Evolutionary conservation across 2,888 invertebrate species (phyloP), one percentile per base, ranked within the genome.

Genomic region (Tipula lateralis): DNA sequence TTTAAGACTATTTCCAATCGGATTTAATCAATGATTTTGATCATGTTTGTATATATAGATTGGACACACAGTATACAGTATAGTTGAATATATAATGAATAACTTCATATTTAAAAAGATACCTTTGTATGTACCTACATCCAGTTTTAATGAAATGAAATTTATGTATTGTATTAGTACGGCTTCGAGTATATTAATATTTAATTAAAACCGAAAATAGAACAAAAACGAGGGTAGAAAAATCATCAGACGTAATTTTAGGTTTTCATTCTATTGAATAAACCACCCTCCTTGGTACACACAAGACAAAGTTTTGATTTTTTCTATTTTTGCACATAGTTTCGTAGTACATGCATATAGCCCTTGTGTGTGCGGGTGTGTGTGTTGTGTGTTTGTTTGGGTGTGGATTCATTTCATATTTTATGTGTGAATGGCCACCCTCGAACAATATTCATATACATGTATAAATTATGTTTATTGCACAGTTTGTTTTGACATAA

Each of bases 401-500:
- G n/a, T n/a, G 44, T 44, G n/a, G 6, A 19, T 50, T 50, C 19
- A 50, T 50, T 50, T 19, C 19, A 50, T 50, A 24, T 50, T 50
- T 50, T 66, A 66, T 66, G 24, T 66, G 19, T 66, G 24, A 66
- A 24, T 66, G 24, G 66, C 24, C 66, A 66, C 66, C 66, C 66
- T 66, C 24, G 24, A 24, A 9, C 66, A 2, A 24, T 19, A 24
- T 66, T 9, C 44, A 44, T 24, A 19, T 44, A 32, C n/a, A 7
- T 32, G 7, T 32, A 44, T 66, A 66, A 66, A 66, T 66, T 66
- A 66, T 66, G 19, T 24, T n/a, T 66, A 66, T 66, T 66, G 66
- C 66, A 66, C 66, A 66, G 66, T 66, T 66, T 66, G 66, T 66
- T 66, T 66, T 66, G 66, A 66, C 66, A 12, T 66, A 66, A 66